These are phyloP conservation scores for Sinohyriopsis cumingii DNA, from an alignment of 2,888 invertebrate species.

Conservation along the genomic window DNA sequence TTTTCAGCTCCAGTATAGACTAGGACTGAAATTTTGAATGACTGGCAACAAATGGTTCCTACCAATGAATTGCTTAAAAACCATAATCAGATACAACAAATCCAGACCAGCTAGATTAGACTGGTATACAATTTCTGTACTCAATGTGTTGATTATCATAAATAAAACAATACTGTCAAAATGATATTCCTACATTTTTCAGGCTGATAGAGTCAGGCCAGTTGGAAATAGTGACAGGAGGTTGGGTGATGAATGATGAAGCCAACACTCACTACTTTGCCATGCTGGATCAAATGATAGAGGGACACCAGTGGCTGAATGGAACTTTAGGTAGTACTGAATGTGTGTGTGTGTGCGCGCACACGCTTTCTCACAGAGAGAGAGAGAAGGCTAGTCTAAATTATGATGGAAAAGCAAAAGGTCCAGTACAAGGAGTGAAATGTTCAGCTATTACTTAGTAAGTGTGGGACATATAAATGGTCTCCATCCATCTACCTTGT, in stretches of 20 bases:
- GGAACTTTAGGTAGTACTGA: conserved; percentile 78
- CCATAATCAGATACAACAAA: not conserved
- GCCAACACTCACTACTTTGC: conserved; percentile 90
- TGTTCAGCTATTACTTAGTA: too few species aligned
- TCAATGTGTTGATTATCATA: too few species aligned
- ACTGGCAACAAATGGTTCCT: too few species aligned
- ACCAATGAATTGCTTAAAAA: not conserved
- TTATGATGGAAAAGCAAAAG: not conserved
- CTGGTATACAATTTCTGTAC: not conserved
- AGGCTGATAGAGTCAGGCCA: conserved; percentile 87
- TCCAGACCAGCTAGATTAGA: not conserved
- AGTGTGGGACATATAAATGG: too few species aligned
- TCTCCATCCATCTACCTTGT: too few species aligned
- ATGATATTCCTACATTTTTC: conserved; percentile 16
- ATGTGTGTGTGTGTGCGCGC: too few species aligned
- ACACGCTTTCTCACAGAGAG: too few species aligned
- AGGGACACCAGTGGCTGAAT: conserved; percentile 94
- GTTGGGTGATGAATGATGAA: conserved; percentile 99
- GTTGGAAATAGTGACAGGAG: conserved; percentile 96
- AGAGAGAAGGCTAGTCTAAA: not conserved
- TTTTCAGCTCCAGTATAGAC: too few species aligned
- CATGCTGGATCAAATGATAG: conserved; percentile 90
- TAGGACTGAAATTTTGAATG: too few species aligned
- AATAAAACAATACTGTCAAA: too few species aligned
- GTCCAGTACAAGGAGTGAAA: too few species aligned